A percentile compares a stretch with the other conserved stretches of the same genome.
phyloP scores from a whole-genome alignment of 2,113 vertebrate species.

The Oreochromis tanganicae region DNA sequence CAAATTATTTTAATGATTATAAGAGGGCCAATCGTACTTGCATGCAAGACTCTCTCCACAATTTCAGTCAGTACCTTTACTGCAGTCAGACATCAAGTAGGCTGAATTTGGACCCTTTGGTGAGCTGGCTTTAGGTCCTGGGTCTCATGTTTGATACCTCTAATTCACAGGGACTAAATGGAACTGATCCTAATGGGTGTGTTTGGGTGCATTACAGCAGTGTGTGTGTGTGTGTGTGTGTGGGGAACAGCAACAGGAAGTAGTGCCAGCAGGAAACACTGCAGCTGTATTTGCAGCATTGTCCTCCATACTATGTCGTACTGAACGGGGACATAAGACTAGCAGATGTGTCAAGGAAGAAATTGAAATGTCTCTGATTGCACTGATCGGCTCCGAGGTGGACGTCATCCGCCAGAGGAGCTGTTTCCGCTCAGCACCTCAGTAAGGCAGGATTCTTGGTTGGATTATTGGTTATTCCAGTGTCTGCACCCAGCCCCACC shows the following conservation, averaged over 20 bases:
- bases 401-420: background rate
- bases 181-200: constrained; percentile 24
- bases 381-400: background rate
- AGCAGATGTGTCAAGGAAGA: background rate
- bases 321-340: background rate
- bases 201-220: background rate
- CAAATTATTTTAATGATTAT: background rate
- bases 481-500: constrained; percentile 36
- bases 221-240: background rate
- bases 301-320: background rate
- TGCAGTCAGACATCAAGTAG: background rate
- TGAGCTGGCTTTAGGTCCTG: background rate
- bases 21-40: background rate
- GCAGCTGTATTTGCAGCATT: constrained; percentile 16
- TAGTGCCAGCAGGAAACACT: background rate
- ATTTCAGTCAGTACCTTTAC: background rate
- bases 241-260: background rate
- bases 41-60: too few relatives aligned
- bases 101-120: background rate
- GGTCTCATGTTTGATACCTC: background rate
- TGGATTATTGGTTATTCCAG: constrained; percentile 45
- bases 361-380: background rate
- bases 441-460: constrained; percentile 21
- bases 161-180: background rate
- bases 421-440: background rate